phyloP scores from a whole-genome alignment of 1,140 invertebrate genomes.

The Piezodorus guildinii region DNA sequence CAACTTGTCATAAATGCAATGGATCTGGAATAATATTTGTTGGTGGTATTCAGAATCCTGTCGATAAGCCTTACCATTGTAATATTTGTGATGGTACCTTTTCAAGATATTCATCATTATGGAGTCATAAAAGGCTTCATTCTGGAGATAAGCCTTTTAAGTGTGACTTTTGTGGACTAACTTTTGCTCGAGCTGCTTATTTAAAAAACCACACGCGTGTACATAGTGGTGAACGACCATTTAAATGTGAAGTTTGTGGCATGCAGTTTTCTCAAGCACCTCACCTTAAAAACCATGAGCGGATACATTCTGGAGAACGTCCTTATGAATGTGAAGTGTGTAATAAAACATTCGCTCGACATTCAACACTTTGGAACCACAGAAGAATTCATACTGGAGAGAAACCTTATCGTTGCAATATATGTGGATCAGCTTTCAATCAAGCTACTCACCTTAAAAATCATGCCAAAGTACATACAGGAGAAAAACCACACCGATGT shows the following conservation, averaged over 20 bases:
- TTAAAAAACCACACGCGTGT: slow-evolving; percentile 84
- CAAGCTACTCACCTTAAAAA: slow-evolving; percentile 80
- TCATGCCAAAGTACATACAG: slow-evolving; percentile 52
- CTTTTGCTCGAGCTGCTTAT: slow-evolving; percentile 82
- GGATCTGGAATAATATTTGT: slow-evolving; percentile 75
- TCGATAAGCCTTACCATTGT: slow-evolving; percentile 73
- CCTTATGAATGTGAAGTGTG: slow-evolving; percentile 87
- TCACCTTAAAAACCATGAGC: slow-evolving; percentile 83
- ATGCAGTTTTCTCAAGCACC: slow-evolving; percentile 79
- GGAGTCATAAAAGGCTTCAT: slow-evolving; percentile 74
- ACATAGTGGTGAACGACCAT: slow-evolving; percentile 68
- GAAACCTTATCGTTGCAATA: slow-evolving; percentile 75
- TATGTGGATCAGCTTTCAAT: slow-evolving; percentile 71
- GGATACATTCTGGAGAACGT: slow-evolving; percentile 79
- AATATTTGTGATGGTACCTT: slow-evolving; percentile 62
- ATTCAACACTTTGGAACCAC: slow-evolving; percentile 82
- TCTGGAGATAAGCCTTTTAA: slow-evolving; percentile 82
- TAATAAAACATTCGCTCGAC: slow-evolving; percentile 76
- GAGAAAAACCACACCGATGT: slow-evolving; percentile 41
- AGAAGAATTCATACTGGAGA: slow-evolving; percentile 88
- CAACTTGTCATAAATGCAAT: slow-evolving; percentile 77
- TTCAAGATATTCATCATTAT: slow-evolving; percentile 58
- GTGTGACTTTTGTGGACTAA: slow-evolving; percentile 84
- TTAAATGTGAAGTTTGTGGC: slow-evolving; percentile 74
- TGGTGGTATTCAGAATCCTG: slow-evolving; percentile 35